A percentile compares a stretch with the other conserved stretches of the same genome.
phyloP scores from a whole-genome alignment of 2,797 vertebrate species.

The Coccyzus lansbergi region DNA sequence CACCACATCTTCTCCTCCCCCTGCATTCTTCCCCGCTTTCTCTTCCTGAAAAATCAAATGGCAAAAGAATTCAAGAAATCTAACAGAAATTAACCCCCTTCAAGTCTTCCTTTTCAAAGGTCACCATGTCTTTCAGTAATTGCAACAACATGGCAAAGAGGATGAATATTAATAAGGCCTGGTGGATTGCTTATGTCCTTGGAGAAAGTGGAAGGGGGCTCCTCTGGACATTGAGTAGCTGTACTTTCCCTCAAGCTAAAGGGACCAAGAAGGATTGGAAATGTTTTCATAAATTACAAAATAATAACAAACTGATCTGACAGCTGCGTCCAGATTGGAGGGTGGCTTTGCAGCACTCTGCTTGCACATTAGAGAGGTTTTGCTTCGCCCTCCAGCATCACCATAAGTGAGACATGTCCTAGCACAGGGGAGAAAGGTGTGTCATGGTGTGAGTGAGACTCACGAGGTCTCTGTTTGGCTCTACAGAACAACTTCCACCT shows the following conservation, averaged over 20 bases:
- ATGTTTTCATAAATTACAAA: not conserved
- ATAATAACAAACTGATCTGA: not conserved
- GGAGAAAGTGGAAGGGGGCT: slow-evolving; percentile 30
- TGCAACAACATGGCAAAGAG: slow-evolving; percentile 67
- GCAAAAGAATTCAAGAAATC: slow-evolving; percentile 62
- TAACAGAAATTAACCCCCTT: slow-evolving; percentile 57
- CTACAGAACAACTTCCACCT: not conserved
- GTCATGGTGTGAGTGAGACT: not conserved
- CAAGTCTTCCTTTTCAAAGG: slow-evolving; percentile 70
- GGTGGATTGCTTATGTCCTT: slow-evolving; percentile 56
- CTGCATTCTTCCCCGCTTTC: not conserved
- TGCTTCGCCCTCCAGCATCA: not conserved
- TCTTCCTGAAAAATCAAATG: slow-evolving; percentile 47
- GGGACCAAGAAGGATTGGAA: not conserved
- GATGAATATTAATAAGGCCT: slow-evolving; percentile 71
- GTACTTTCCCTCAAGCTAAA: slow-evolving; percentile 26
- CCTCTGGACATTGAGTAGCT: slow-evolving; percentile 45
- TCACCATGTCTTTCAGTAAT: slow-evolving; percentile 71
- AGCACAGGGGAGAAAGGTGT: not conserved
- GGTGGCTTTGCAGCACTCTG: not conserved
- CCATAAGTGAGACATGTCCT: fast-evolving
- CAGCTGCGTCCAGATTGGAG: not conserved
- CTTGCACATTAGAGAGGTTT: not conserved
- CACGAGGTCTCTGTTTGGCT: not conserved
- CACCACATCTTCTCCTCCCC: slow-evolving; percentile 46